Base-by-base conservation (phyloP, 2,113 vertebrate species). In the Meriones unguiculatus region DNA sequence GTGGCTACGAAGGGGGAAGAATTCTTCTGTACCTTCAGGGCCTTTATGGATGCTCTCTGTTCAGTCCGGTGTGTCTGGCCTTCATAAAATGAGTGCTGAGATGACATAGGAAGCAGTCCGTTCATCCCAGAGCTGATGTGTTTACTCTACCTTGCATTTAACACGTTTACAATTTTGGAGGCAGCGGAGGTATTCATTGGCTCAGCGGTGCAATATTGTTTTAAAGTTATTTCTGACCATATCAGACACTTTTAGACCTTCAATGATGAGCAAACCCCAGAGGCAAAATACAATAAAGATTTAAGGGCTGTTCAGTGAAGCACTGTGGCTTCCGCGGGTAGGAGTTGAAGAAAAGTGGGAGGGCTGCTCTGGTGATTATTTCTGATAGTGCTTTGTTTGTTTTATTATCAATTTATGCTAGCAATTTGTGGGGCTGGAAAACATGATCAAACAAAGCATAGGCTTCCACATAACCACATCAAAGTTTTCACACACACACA, bases 241-340 rank as follows among this genome's bases (percentile, higher is more conserved):
- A 98, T 98, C 65, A 89, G 92, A 85, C 62, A 93, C 73, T 97
- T 96, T 96, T 84, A 97, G 94, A 75, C 97, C 96, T 84, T 78
- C 92, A 96, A 90, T 92, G 92, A 98, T 98, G 92, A 80, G 75
- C 86, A 97, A 98, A 1, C 86, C 93, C 93, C 93, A 97, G 95
- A 73, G 94, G 92, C 93, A 97, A 98, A 98, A 92, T 73, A 97
- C 97, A 98, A 94, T 84, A 73, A 97, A 64, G 85, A 97, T 92
- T 97, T 96, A 98, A 98, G 87, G 92, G 94, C 82, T 92, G 84
- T 85, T 97, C 89, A 6, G 41, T 73, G 82, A 15, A 24, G 91
- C 0, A 62, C 70, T 67, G 96, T 78, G 11, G 95, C 10, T 67
- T 50, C 8, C 86, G 95, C 93, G 84, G 86, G 92, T 46, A 94